Base-by-base conservation (phyloP, 2,888 invertebrate genomes). In the Stomorhina lunata region DNA sequence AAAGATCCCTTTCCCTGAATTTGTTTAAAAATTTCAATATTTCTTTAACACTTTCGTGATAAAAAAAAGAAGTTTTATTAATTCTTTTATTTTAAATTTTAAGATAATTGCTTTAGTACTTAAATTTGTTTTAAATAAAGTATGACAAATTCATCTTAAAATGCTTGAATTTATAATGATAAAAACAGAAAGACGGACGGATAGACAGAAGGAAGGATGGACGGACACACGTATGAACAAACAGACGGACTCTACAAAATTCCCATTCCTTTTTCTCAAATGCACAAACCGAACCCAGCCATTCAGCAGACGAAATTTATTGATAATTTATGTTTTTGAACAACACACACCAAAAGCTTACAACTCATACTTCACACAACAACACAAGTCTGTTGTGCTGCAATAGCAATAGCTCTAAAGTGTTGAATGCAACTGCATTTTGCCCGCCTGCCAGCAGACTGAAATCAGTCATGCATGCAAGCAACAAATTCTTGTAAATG, bases 311-410 rank as follows among this genome's bases (percentile, higher is more conserved):
- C 37, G 48, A 65, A 4, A 45, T 61, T 79, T 73, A 71, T 65
- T 79, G 78, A 79, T 79, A 79, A 79, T 72, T 79, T 79, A 78
- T 65, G 63, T 78, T 65, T 22, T 65, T 25, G 10, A 37, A 0
- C 0, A 69, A 15, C 29, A 17, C 17, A 37, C n/a, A n/a, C 25
- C n/a, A 25, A 20, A 15, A 53, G 27, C 10, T 40, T n/a, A n/a
- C 22, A 9, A 34, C 34, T 50, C 29, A 27, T 32, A 25, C 17
- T 45, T 6, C 22, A 29, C 1, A 7, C 9, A 17, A 57, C 34
- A 59, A n/a, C n/a, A n/a, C n/a, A n/a, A n/a, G n/a, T n/a, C n/a
- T n/a, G n/a, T n/a, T n/a, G n/a, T 59, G 48, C 17, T 61, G 25
- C 12, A n/a, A n/a, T n/a, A n/a, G n/a, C n/a, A n/a, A n/a, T n/a